Conservation (phyloP, 2,888 invertebrate species). For the Disparrhopalites patrizii region DNA sequence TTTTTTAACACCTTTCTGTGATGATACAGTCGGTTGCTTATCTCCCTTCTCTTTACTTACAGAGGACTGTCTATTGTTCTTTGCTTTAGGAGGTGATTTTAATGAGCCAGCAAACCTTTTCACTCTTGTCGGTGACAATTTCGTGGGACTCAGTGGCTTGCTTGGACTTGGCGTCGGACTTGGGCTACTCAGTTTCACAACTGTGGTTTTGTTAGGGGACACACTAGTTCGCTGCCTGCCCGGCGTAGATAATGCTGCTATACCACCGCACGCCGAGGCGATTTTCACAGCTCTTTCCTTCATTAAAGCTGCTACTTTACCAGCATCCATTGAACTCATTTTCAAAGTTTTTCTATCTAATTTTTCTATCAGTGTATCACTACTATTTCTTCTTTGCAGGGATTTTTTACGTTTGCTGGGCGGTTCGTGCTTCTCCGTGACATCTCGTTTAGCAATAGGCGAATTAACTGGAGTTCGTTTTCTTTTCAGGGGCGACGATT, state of each 20-base stretch:
- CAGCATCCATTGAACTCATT: conserved; percentile 38
- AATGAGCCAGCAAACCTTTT: conserved; percentile 4
- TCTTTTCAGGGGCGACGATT: conserved; percentile 1
- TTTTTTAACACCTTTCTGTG: conserved; percentile 10
- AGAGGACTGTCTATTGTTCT: not conserved
- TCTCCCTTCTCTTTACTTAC: conserved; percentile 11
- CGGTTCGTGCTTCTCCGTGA: not conserved
- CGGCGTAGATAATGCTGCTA: conserved; percentile 19
- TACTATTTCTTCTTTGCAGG: conserved; percentile 22
- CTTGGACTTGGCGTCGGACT: conserved; percentile 22
- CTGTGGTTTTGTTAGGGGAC: conserved; percentile 12
- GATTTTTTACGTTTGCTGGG: conserved; percentile 8
- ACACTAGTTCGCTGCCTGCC: conserved; percentile 23
- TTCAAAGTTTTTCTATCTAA: conserved; percentile 36
- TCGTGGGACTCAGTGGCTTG: conserved; percentile 31
- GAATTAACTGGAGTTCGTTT: not conserved
- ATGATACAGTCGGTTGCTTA: not conserved
- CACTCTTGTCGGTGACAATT: conserved; percentile 23
- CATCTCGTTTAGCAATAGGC: not conserved
- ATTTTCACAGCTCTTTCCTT: conserved; percentile 45
- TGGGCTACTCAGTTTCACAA: conserved; percentile 22
- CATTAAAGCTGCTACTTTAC: conserved; percentile 45
- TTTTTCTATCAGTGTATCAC: conserved; percentile 37
- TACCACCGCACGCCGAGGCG: conserved; percentile 15
- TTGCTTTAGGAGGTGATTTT: conserved; percentile 18